These are phyloP conservation scores for Folsomia manolachei DNA, from an alignment of 2,888 invertebrate genomes.

Conservation along the genomic window DNA sequence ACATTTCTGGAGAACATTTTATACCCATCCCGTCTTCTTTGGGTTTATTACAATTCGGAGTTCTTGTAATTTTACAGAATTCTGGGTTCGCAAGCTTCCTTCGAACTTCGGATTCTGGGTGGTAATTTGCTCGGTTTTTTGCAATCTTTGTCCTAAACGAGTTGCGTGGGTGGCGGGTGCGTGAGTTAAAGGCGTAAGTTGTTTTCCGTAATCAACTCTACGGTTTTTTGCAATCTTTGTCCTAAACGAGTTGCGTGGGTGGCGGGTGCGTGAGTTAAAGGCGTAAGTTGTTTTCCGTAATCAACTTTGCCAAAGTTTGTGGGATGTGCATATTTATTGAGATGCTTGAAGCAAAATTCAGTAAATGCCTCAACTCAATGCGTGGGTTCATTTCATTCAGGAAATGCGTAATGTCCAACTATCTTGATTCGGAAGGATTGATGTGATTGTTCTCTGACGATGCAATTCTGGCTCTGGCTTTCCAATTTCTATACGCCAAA, in stretches of 20 bases:
- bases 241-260: background rate
- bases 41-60: background rate
- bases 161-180: background rate
- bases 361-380: too few relatives aligned
- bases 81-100: background rate
- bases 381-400: too few relatives aligned
- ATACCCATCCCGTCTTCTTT: background rate
- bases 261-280: background rate
- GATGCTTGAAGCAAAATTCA: too few relatives aligned
- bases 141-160: background rate
- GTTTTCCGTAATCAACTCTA: background rate
- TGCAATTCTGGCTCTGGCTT: background rate
- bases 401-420: too few relatives aligned
- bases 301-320: too few relatives aligned
- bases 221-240: too few relatives aligned
- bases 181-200: background rate
- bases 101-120: too few relatives aligned
- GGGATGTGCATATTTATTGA: too few relatives aligned
- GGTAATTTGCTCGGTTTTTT: too few relatives aligned
- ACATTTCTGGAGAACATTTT: background rate
- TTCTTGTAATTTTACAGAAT: background rate
- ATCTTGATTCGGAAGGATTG: background rate
- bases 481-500: background rate
- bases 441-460: background rate
- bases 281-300: background rate